Evolutionary conservation across 1,140 invertebrate genomes (phyloP).

Genomic region (Euwallacea fornicatus): DNA sequence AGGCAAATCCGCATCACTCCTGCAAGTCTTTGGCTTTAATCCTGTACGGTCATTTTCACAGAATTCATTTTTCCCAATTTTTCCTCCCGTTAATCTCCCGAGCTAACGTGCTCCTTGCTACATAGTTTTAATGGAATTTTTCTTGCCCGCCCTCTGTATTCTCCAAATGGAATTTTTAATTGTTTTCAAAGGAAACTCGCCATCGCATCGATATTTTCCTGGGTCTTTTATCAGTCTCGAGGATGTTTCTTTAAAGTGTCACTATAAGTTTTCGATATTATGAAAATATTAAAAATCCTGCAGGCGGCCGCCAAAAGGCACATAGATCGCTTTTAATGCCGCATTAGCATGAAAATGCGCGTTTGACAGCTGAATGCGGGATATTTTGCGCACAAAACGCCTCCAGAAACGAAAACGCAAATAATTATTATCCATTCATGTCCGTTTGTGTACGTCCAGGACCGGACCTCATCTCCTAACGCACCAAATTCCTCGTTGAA

Average conservation of each 20-base stretch:
- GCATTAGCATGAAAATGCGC: constrained; percentile 51
- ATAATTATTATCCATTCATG: constrained; percentile 20
- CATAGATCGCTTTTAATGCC: constrained; percentile 43
- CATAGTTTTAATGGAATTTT: constrained; percentile 28
- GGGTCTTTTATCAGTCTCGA: background rate
- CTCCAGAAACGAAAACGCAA: constrained; percentile 36
- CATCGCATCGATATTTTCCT: background rate
- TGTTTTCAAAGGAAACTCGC: constrained; percentile 36
- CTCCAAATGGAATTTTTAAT: constrained; percentile 28
- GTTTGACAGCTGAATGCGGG: constrained; percentile 51
- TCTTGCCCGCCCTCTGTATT: constrained; percentile 6
- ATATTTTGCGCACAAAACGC: constrained; percentile 40
- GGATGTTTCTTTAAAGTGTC: constrained; percentile 45
- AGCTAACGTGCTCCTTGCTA: background rate
- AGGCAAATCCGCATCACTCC: constrained; percentile 26
- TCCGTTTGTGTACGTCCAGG: background rate
- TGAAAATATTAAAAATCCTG: constrained; percentile 52
- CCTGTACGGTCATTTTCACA: constrained; percentile 35
- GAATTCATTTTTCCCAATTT: constrained; percentile 27
- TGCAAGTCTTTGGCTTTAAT: constrained; percentile 32
- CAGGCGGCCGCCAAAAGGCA: constrained; percentile 40
- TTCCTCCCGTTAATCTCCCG: constrained; percentile 10
- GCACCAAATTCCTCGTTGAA: too few relatives aligned
- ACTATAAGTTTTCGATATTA: constrained; percentile 43
- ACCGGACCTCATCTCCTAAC: background rate